Base-by-base conservation (phyloP, 1,140 invertebrate genomes). In the Euura saliciscinereae region DNA sequence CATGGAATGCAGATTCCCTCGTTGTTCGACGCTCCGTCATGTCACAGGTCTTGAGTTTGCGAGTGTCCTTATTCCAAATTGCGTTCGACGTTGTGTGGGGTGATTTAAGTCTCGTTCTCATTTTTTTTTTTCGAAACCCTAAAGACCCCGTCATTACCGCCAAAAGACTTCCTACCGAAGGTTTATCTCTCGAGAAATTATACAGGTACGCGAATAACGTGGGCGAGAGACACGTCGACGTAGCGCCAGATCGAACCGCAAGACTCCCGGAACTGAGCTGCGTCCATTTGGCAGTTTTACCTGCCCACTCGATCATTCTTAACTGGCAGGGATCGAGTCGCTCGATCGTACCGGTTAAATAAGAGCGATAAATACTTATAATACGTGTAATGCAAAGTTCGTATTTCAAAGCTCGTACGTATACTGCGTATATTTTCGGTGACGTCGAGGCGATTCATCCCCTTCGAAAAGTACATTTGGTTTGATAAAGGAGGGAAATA, bases 81-180 rank as follows among this genome's bases (percentile, higher is more conserved):
- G 28, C 28, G 28, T 28, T 28, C 28, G 28, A 28, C 28, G 28
- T 28, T 28, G 28, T 28, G 28, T 28, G 28, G 28, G 28, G 28
- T 28, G 28, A 73, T 73, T 66, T 46, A 65, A 42, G 44, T 66
- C 70, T 66, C 13, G 65, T 8, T 69, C 45, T 51, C 28, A 3
- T 13, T 64, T 65, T 59, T n/a, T 59, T 59, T 11, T n/a, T 4
- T 59, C 46, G 46, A 8, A 51, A 2, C 46, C n/a, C 46, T 2
- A 28, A 28, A 28, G 28, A 28, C 28, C 7, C n/a, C 69, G 45
- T 46, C 59, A 6, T 42, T 70, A 70, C 42, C 51, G 69, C 69
- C 45, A 70, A 70, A 59, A 59, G 51, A 59, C 51, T 59, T 59
- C 51, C 51, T 59, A n/a, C 51, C 13, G 8, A 59, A 8, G 51